Base-by-base conservation (phyloP, 2,113 vertebrate species). In the Chaetorhynchus papuensis region DNA sequence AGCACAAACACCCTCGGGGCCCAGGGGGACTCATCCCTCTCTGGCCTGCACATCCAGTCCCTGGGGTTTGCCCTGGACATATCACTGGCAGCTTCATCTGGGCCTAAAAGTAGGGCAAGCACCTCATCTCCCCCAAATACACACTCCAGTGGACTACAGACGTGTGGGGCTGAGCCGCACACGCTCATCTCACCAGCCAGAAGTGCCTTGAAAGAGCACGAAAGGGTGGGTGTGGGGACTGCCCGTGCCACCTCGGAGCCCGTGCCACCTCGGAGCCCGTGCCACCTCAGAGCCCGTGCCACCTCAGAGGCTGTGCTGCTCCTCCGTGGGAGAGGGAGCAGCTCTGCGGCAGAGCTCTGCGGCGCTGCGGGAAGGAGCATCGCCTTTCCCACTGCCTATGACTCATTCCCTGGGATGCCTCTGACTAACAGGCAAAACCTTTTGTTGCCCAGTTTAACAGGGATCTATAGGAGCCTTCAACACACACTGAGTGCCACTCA, bases 1-100 rank as follows among this genome's bases (percentile, higher is more conserved):
- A 45, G 57, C 1, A 6, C 49, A 57, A 71, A 54, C 50, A 79
- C 27, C 33, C 41, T 20, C 0, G 0, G 37, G 9, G 4, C 7
- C n/a, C 13, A 26, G 14, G 33, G 37, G 30, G 4, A 24, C 17
- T 52, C 49, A 53, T 11, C 15, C 70, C 53, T 60, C 56, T 33
- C 49, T 70, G 60, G 61, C 41, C 82, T 82, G 74, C 24, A 68
- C 56, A 68, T 23, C 47, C 90, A 44, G 2, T 4, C 49, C 45
- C 54, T 20, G 13, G 35, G 31, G 9, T 53, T 68, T 64, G 33
- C 54, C 24, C 44, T 47, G 63, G 31, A 11, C 50, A 18, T 13
- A 15, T 22, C 65, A 27, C 53, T 31, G 61, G 47, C 54, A 69
- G 13, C 49, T 79, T 93, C 39, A 49, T 17, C 57, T 7, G 2